Conservation (phyloP, 2,113 vertebrate genomes). For the Ginglymostoma cirratum region DNA sequence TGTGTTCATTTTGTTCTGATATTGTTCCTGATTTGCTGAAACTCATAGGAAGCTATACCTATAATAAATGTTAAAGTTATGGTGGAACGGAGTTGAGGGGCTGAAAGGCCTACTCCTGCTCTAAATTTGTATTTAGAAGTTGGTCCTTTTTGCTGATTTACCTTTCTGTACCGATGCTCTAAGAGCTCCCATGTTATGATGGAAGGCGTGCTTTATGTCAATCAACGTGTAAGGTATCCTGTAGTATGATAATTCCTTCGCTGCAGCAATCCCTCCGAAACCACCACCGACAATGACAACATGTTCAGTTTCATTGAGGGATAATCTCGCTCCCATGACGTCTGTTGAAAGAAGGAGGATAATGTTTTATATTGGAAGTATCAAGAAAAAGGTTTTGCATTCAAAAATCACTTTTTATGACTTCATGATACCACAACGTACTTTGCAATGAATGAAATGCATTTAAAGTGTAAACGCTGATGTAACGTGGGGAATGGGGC, state of each 20-base stretch:
- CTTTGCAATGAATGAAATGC: background rate
- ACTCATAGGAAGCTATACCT: background rate
- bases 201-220: conserved; percentile 75
- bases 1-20: background rate
- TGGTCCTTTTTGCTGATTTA: conserved; percentile 47
- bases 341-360: background rate
- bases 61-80: background rate
- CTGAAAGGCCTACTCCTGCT: no score
- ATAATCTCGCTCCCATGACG: conserved; percentile 67
- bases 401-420: background rate
- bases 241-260: conserved; percentile 60
- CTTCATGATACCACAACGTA: background rate
- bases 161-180: conserved; percentile 74
- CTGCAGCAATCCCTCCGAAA: conserved; percentile 69
- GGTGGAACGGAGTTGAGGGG: no score
- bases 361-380: background rate
- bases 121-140: background rate
- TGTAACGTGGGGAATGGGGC: background rate
- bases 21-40: background rate
- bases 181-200: conserved; percentile 78
- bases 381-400: background rate
- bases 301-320: conserved; percentile 53
- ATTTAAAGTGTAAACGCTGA: background rate
- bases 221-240: conserved; percentile 70
- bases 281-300: conserved; percentile 83